Base-by-base conservation (phyloP, 2,888 invertebrate genomes). In the Eupithecia vulgata region DNA sequence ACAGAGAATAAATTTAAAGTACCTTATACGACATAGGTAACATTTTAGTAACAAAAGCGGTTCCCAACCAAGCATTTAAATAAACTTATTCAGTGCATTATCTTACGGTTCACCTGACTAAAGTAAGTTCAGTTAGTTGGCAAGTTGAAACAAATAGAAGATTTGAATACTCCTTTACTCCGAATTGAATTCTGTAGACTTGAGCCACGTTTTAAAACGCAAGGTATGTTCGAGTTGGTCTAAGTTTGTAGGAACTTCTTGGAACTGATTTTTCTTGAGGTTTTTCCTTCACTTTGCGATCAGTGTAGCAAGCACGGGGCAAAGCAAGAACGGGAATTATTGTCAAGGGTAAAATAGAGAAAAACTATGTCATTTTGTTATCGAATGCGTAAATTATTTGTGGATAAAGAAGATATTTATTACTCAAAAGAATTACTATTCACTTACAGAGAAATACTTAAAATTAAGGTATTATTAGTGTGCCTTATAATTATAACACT, bases 101-200 rank as follows among this genome's bases (percentile, higher is more conserved):
- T 61, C 62, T 64, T n/a, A 57, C 68, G 59, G 68, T 42, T 68
- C 68, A 61, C 42, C 61, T 68, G 61, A 45, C 30, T 65, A 37
- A 40, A 21, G 40, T 21, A 65, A 65, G 40, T 65, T 65, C 40
- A 37, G 40, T 68, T 59, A 61, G 68, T 68, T 61, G 13, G 30
- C 12, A 68, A 68, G 59, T 68, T 68, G 25, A 34, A 68, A 61
- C 68, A 68, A 68, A 68, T 61, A 68, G 68, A 42, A 25, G 34
- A 70, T 70, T 48, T 37, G 62, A 70, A 70, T 45, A 64, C 48
- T 34, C 42, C 62, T 57, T 52, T 57, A 25, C 37, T 35, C 62
- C 4, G 35, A 57, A 59, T 68, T 59, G 65, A 65, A 25, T 68
- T 30, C 42, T 13, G 42, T 66, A 66, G 64, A 64, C 62, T 65